Percentiles rank a stretch among this genome's conserved stretches.
Evolutionary conservation across 2,113 vertebrate genomes (phyloP).

Genomic region (Bucco capensis): DNA sequence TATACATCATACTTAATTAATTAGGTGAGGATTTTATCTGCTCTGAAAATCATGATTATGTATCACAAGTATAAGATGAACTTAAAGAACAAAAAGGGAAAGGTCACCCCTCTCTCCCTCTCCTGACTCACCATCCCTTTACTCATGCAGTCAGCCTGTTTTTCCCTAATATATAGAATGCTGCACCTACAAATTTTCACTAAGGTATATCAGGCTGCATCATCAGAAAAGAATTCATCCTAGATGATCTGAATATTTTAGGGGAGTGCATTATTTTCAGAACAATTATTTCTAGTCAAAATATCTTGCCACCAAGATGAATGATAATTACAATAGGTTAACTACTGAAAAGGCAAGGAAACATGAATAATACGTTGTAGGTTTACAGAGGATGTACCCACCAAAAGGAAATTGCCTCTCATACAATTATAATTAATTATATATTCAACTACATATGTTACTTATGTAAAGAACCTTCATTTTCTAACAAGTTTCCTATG

Average conservation of each 20-base stretch:
- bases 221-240: neutral
- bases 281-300: slow-evolving; percentile 12
- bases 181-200: neutral
- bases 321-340: slow-evolving; percentile 33
- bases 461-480: slow-evolving; percentile 38
- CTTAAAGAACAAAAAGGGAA: neutral
- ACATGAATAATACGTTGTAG: slow-evolving; percentile 16
- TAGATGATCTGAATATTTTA: neutral
- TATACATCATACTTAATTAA: neutral
- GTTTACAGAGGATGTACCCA: slow-evolving; percentile 11
- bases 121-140: slow-evolving; percentile 26
- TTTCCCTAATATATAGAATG: neutral
- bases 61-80: neutral
- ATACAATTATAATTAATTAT: slow-evolving; percentile 55
- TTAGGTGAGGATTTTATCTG: neutral
- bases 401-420: slow-evolving; percentile 30
- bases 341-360: slow-evolving; percentile 20
- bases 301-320: neutral
- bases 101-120: slow-evolving; percentile 14
- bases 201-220: neutral
- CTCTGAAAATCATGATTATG: neutral
- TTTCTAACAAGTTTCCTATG: neutral
- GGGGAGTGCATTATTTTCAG: neutral
- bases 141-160: slow-evolving; percentile 7
- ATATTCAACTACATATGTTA: slow-evolving; percentile 61